Evolutionary conservation across 1,140 invertebrate genomes (phyloP), one percentile per base, ranked within the genome.

Genomic region (Musca domestica): DNA sequence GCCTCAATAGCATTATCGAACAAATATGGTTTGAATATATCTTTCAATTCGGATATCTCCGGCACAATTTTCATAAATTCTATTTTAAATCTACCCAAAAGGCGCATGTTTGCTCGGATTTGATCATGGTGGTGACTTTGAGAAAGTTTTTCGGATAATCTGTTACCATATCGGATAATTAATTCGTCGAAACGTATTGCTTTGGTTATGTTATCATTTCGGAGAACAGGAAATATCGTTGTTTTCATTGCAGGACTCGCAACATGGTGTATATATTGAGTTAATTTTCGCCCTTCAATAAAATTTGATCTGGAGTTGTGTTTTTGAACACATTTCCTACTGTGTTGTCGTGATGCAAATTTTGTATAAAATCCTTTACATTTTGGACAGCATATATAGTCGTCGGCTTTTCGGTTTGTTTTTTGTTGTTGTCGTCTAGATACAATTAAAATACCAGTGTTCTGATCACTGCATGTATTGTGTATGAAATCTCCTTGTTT

Each of bases 61-160:
- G 3, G 9, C 14, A 27, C 25, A 27, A 58, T 14, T 58, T 58
- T 58, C n/a, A 27, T 58, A 1, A 58, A 27, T 19, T 58, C 54
- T 20, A 58, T 27, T 58, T n/a, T 30, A 58, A 58, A 58, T n/a
- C 54, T 23, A 2, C 54, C 54, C 14, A 58, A 27, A n/a, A 58
- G 27, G 12, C 54, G 9, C 12, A 58, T 14, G 17, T 58, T n/a
- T n/a, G 54, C 23, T 81, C 81, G 0, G 25, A 58, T 58, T 25
- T 27, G 25, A 58, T 58, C 54, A 81, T 69, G 15, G 61, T 70
- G 20, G 72, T 75, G 54, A 10, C 15, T 30, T 17, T 27, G n/a
- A 20, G 54, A 20, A 58, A 27, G n/a, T 17, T 58, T 58, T 58
- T 58, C 23, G 7, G 54, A 27, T 25, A 58, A 30, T 58, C 27